Conservation (phyloP, 1,140 invertebrate genomes). For the Procambarus clarkii region DNA sequence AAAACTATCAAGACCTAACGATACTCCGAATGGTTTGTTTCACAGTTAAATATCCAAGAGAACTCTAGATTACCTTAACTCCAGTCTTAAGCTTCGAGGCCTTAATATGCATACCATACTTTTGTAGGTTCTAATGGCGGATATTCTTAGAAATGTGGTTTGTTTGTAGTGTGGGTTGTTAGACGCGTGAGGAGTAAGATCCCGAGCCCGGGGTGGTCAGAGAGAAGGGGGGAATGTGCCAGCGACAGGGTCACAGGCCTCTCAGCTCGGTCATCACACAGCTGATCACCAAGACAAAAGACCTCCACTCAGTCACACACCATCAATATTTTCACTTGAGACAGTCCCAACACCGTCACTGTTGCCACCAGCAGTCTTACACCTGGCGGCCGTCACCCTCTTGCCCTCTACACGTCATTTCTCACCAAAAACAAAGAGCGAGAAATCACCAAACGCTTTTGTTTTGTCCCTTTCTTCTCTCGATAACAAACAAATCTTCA, state of each 20-base stretch:
- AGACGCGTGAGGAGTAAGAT: no score
- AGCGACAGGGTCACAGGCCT: conserved; percentile 52
- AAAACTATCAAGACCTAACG: no score
- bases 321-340: neutral
- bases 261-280: conserved; percentile 45
- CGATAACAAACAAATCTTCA: conserved; percentile 67
- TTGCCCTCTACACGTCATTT: neutral
- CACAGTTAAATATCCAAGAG: neutral
- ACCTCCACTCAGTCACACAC: conserved; percentile 1
- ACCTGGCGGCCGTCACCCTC: neutral
- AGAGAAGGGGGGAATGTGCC: conserved; percentile 28
- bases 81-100: neutral
- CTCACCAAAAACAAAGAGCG: conserved; percentile 11
- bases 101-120: neutral
- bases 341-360: neutral
- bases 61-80: neutral
- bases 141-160: neutral
- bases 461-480: conserved; percentile 61
- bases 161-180: no score
- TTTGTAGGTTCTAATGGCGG: neutral
- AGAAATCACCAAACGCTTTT: conserved; percentile 57
- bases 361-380: neutral
- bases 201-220: neutral
- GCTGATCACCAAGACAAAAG: conserved; percentile 61
- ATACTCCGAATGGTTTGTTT: no score